A percentile compares a stretch with the other conserved stretches of the same genome.
phyloP scores from a whole-genome alignment of 2,888 invertebrate genomes.

The Terebella lapidaria region DNA sequence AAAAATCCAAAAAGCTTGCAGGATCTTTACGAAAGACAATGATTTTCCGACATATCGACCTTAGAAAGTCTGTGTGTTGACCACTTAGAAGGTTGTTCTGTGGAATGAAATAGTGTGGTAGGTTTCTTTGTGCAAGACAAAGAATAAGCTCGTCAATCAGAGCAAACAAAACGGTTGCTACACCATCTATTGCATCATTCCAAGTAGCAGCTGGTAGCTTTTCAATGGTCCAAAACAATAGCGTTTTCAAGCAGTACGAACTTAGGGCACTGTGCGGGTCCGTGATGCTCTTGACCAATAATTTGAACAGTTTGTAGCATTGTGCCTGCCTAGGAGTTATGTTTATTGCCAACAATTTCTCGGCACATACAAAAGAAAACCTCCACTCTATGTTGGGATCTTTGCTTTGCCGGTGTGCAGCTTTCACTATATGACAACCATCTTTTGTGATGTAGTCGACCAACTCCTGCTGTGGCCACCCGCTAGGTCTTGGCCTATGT shows the following conservation, averaged over 20 bases:
- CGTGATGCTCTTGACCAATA: neutral
- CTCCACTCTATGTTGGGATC: neutral
- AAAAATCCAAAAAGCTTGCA: no score
- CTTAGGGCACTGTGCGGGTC: neutral
- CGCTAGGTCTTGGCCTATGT: neutral
- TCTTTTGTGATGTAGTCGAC: neutral
- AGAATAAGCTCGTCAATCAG: no score
- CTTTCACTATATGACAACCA: neutral
- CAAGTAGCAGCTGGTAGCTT: neutral
- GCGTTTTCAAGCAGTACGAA: neutral
- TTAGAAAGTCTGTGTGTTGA: neutral
- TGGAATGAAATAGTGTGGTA: neutral
- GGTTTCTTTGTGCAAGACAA: no score
- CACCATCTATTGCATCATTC: neutral
- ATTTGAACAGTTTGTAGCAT: neutral
- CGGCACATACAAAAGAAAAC: neutral
- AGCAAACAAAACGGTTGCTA: neutral
- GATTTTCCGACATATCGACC: no score
- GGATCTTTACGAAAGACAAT: no score
- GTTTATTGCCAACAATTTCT: neutral
- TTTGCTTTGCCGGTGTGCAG: neutral
- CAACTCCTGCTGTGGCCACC: neutral
- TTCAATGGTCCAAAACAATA: neutral
- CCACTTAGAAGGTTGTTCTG: neutral
- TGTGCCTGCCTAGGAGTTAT: neutral